These are phyloP conservation scores for Agelas oroides DNA, from an alignment of 37 sponge, comb jelly and placozoan genomes.

Conservation along the genomic window DNA sequence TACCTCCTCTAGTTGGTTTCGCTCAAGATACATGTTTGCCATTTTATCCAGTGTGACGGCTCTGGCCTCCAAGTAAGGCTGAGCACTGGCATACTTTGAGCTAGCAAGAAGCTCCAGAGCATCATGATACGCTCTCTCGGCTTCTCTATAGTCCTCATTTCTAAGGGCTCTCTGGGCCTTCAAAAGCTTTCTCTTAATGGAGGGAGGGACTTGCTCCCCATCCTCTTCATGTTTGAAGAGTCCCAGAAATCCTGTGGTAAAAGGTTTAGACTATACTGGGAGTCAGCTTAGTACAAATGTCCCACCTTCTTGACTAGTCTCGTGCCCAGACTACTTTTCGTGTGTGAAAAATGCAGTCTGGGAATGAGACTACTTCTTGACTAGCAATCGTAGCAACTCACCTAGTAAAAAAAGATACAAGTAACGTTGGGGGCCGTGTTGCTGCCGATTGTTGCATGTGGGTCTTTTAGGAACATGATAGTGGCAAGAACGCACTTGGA, in stretches of 20 bases:
- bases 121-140: slow-evolving; percentile 28
- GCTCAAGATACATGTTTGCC: slow-evolving; percentile 37
- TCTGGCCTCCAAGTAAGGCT: slow-evolving; percentile 46
- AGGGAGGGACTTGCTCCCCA: slow-evolving; percentile 8
- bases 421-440: too few relatives aligned
- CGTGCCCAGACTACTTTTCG: too few relatives aligned
- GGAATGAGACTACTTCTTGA: too few relatives aligned
- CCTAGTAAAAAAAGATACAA: too few relatives aligned
- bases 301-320: too few relatives aligned
- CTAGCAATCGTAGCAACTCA: too few relatives aligned
- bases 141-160: slow-evolving; percentile 12
- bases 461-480: too few relatives aligned
- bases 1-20: slow-evolving; percentile 6
- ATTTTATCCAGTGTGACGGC: slow-evolving; percentile 46
- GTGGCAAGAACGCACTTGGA: too few relatives aligned
- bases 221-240: slow-evolving; percentile 20
- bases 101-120: slow-evolving; percentile 25
- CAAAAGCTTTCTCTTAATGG: slow-evolving; percentile 30
- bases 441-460: too few relatives aligned
- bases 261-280: too few relatives aligned
- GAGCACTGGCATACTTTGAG: slow-evolving; percentile 4
- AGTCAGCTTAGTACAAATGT: too few relatives aligned
- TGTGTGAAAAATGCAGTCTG: too few relatives aligned
- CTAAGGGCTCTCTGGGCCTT: slow-evolving; percentile 23
- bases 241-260: slow-evolving; percentile 13